Base-by-base conservation (phyloP, 2,797 vertebrate genomes). In the Gallinago stenura region DNA sequence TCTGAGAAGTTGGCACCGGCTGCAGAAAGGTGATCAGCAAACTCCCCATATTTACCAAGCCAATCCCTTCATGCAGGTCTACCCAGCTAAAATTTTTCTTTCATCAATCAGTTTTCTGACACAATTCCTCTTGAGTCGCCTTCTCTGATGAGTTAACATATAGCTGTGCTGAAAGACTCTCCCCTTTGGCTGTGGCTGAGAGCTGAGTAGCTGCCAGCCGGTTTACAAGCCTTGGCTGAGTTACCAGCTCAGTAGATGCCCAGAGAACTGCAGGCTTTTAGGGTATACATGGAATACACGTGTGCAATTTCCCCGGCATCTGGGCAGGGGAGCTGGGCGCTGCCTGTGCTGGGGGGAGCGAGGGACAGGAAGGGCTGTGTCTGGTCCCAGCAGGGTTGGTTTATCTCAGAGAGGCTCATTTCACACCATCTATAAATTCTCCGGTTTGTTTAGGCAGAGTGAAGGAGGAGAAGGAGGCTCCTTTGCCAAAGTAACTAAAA, bases 401-500 rank as follows among this genome's bases (percentile, higher is more conserved):
- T 87, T 72, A 17, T 5, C 61, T 68, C 61, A 37, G n/a, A 37
- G 25, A 37, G 64, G 31, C 65, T 92, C 16, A 2, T 87, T 78
- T 87, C 82, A 87, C 22, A 2, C 35, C 56, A 56, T 57, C 50
- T n/a, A 73, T 72, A 72, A 72, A 81, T 71, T 70, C 28, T 69
- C 26, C 2, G 1, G 16, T 71, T 93, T 96, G 72, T 65, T 90
- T 91, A 83, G 72, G 75, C 20, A 83, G 45, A 95, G 50, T 76
- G 93, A 93, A 93, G 18, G 16, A 94, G 82, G 78, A 95, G 95
- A 80, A 12, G 9, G 61, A 41, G 37, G 46, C 12, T 54, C 48
- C 26, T 91, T 73, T 83, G 85, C 81, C 91, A 93, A 94, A 90
- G 78, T 58, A 93, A 73, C 66, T 24, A 77, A 77, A 77, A 85